phyloP scores from a whole-genome alignment of 1,140 invertebrate genomes.

The Lycorma delicatula region DNA sequence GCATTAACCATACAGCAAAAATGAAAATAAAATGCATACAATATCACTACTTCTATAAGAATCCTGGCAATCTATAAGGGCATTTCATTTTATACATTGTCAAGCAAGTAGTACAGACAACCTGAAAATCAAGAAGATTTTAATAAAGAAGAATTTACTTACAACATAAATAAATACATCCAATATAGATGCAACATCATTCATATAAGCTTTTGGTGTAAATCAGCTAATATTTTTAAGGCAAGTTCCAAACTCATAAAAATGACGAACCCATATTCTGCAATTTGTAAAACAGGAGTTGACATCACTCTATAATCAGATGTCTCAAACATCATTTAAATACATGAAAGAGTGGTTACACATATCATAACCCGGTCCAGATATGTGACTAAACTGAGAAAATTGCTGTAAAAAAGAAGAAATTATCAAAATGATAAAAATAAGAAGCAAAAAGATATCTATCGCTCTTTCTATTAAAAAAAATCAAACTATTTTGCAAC shows the following conservation, averaged over 20 bases:
- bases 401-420: constrained; percentile 73
- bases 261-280: constrained; percentile 96
- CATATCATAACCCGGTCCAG: constrained; percentile 99
- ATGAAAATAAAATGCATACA: no score
- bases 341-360: constrained; percentile 92
- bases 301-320: constrained; percentile 81
- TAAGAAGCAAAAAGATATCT: no score
- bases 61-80: no score
- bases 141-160: no score
- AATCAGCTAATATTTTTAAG: constrained; percentile 97
- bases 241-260: constrained; percentile 96
- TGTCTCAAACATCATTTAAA: constrained; percentile 99
- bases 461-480: no score
- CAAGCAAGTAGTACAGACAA: no score
- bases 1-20: no score
- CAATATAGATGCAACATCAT: constrained; percentile 91
- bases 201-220: constrained; percentile 96
- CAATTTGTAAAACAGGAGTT: constrained; percentile 76
- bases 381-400: constrained; percentile 95
- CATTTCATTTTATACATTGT: no score
- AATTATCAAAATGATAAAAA: no score
- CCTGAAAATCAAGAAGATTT: no score
- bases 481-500: no score
- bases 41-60: no score
- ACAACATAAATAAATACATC: constrained; percentile 98